Base-by-base conservation (phyloP, 2,888 invertebrate genomes). In the Macrophya alboannulata region DNA sequence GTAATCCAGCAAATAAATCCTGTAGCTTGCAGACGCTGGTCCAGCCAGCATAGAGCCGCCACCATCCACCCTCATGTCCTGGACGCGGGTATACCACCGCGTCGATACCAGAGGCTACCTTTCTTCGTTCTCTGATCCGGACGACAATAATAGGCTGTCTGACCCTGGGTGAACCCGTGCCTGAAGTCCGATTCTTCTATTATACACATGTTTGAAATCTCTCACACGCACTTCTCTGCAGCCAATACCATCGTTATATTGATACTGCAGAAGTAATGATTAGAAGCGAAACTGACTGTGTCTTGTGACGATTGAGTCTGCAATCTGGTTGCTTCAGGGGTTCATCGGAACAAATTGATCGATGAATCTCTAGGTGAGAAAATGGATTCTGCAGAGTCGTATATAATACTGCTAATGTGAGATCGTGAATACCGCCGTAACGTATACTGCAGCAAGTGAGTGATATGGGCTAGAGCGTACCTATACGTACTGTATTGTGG, bases 1-100 rank as follows among this genome's bases (percentile, higher is more conserved):
- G 90, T 91, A 90, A 90, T 90, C 90, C 90, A 86, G 88, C 88
- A 90, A 89, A 90, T 91, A 90, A 90, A 90, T 91, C 90, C 90
- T 89, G 89, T 90, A 90, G 89, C 87, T 82, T 89, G 89, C 90
- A 89, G 89, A 90, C 88, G 87, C 89, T 88, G 87, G 81, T 84
- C 86, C 83, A 45, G 68, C 37, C 51, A 48, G 83, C 68, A 31
- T 62, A 62, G 51, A 74, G 21, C 81, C 17, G 59, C 71, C 86
- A 68, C 48, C 85, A 86, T 86, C 87, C 87, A 88, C 87, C 87
- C 86, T 87, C 84, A 85, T 88, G 87, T 87, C 88, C 87, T 86
- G 86, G 82, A 88, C 87, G 85, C 86, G 86, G 87, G 87, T 89
- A 68, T 68, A 88, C 89, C 85, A 87, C 87, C 87, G 88, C 89